Base-by-base conservation (phyloP, 2,888 invertebrate species). In the Scaeva pyrastri region DNA sequence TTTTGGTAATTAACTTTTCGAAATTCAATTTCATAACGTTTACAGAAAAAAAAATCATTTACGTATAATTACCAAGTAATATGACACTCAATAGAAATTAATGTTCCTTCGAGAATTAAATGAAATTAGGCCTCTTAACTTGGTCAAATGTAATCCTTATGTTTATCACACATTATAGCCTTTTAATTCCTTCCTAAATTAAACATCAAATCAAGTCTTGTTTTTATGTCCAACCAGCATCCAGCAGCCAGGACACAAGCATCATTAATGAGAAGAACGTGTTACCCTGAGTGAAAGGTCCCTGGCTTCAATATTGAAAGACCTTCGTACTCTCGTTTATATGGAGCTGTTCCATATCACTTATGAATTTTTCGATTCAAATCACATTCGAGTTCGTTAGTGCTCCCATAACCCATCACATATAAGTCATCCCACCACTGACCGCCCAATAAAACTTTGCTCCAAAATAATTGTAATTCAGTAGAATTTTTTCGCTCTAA, bases 381-480 rank as follows among this genome's bases (percentile, higher is more conserved):
- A 58, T 39, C 60, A 62, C 60, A 62, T 19, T 12, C 55, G 26
- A n/a, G 26, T 55, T 55, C 55, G n/a, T 55, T 55, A 55, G 55
- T 16, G n/a, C 16, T n/a, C 5, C 26, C 43, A 14, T 14, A 12
- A 43, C 14, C 43, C 11, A 12, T 23, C 23, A n/a, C n/a, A n/a
- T n/a, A n/a, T n/a, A n/a, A n/a, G n/a, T n/a, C n/a, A n/a, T 21
- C 12, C 21, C 5, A 19, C n/a, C n/a, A n/a, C n/a, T n/a, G 12
- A 14, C 7, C 11, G 3, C 7, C 11, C 39, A 39, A 11, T 10
- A 39, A n/a, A n/a, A 10, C 21, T 50, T 5, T 14, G n/a, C 26
- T 55, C 26, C 55, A n/a, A 26, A 14, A 23, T 52, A 16, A 55
- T 55, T 55, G 21, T 55, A 55, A 55, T 55, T 55, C 31, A 31